Base-by-base conservation (phyloP, 2,888 invertebrate species). In the Argyra leucocephala region DNA sequence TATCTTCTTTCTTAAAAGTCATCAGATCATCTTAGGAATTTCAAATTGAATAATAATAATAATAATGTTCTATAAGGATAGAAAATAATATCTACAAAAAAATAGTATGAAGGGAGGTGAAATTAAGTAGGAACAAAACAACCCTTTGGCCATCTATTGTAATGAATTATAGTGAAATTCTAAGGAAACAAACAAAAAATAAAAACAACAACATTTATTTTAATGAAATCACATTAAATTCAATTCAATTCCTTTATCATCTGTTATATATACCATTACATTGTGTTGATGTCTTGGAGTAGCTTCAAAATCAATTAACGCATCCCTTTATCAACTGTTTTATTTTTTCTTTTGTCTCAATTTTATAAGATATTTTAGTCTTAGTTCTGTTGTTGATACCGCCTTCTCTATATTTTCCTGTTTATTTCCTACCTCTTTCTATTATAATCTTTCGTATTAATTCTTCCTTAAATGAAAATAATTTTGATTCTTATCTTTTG, bases 281-380 rank as follows among this genome's bases (percentile, higher is more conserved):
- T 3, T 37, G 5, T 48, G 48, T 48, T 48, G 48, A 12, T 2
- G 4, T 18, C 18, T 18, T 48, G 12, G 18, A 48, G 2, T 48
- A 59, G 59, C 59, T 59, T 59, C 59, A 59, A 59, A 59, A 59
- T 59, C 59, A 59, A 59, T 59, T 59, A 59, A 59, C 59, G 59
- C 12, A 59, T 59, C 23, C 23, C 59, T 59, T 59, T 59, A 18
- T 59, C 59, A 23, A 5, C 12, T n/a, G 15, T 37, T 12, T 15
- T 10, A 37, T 15, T 3, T 48, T 18, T 48, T 48, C 31, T 31
- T 3, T 31, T 31, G 31, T 31, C 12, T 48, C 18, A 48, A 48
- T 48, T 48, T 48, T 48, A 15, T 37, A 18, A 31, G 7, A 31
- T 31, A 31, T 31, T 31, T 31, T 31, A 31, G 31, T 7, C 12